phyloP scores from a whole-genome alignment of 2,797 vertebrate species.

The Arnoldichthys spilopterus region DNA sequence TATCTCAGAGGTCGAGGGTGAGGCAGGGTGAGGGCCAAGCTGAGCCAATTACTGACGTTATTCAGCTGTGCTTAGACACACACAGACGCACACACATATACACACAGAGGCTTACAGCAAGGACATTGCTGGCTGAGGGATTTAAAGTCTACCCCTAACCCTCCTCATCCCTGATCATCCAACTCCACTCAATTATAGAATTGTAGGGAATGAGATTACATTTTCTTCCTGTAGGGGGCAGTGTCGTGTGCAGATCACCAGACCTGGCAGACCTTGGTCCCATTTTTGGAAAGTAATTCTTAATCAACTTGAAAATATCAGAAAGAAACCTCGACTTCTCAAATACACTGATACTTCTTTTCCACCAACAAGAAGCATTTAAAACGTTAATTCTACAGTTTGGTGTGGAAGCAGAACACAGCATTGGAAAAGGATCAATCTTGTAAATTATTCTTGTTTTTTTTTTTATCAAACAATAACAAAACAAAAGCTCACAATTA shows the following conservation, averaged over 20 bases:
- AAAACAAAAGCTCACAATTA: too few species aligned
- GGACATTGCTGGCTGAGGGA: conserved; percentile 53
- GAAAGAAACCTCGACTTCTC: background rate
- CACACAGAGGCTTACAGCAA: conserved; percentile 4
- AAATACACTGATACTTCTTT: too few species aligned
- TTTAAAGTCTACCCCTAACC: conserved; percentile 52
- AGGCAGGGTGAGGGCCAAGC: conserved; percentile 65
- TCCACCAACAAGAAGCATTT: too few species aligned
- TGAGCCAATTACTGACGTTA: conserved; percentile 74
- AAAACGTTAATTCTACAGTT: too few species aligned
- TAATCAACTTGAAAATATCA: background rate
- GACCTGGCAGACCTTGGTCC: background rate
- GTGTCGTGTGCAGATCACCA: conserved; percentile 53
- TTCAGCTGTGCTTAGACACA: conserved; percentile 54
- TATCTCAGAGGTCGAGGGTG: conserved; percentile 68
- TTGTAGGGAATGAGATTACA: background rate
- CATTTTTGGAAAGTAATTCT: background rate
- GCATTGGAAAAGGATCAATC: too few species aligned
- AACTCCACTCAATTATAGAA: conserved; percentile 31
- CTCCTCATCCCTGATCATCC: conserved; percentile 54
- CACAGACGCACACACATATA: conserved; percentile 22
- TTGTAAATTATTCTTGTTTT: too few species aligned
- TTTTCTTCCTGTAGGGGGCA: conserved; percentile 72
- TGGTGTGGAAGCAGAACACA: too few species aligned
- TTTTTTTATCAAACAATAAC: too few species aligned